Evolutionary conservation across 1,140 invertebrate species (phyloP), one percentile per base, ranked within the genome.

Genomic region (Calliphora vicina): DNA sequence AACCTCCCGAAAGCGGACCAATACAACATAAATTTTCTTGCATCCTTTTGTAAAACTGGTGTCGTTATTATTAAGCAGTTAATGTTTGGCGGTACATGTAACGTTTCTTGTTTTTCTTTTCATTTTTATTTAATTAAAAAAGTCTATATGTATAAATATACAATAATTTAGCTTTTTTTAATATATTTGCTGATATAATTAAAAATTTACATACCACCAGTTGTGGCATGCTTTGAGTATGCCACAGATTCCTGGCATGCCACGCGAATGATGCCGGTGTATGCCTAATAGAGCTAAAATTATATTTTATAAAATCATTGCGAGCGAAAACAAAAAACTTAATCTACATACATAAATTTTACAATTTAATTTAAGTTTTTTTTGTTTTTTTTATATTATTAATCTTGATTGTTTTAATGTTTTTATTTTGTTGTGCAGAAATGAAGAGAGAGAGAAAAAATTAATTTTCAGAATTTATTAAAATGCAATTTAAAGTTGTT

Each of bases 401-500:
- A 25, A 67, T 67, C 61, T 67, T 23, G 61, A 67, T 67, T 67
- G 12, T 67, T 67, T 57, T 67, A 67, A 67, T 67, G 61, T 20
- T 67, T 23, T 67, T 67, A 67, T 67, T 67, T 67, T 50, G 35
- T 35, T 35, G 6, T 35, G 1, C 10, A 35, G n/a, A 57, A 57
- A 13, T 17, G 50, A 57, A 2, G 15, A 57, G 5, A 35, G 35
- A 3, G 45, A 50, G 8, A 67, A 61, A 23, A 23, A 23, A 23
- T 23, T 67, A 20, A 67, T 57, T 57, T 57, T 57, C n/a, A 57
- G n/a, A 67, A 67, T 67, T 67, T 67, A 67, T 67, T 67, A 67
- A 67, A 67, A 67, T 67, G 20, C 61, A 67, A 23, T 67, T 67
- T 20, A 67, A 67, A 67, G 20, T 17, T 12, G 9, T 23, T 67